A percentile compares a stretch with the other conserved stretches of the same genome.
Evolutionary conservation across 2,888 invertebrate genomes (phyloP).

Genomic region (Pseudeuparius sepicola): DNA sequence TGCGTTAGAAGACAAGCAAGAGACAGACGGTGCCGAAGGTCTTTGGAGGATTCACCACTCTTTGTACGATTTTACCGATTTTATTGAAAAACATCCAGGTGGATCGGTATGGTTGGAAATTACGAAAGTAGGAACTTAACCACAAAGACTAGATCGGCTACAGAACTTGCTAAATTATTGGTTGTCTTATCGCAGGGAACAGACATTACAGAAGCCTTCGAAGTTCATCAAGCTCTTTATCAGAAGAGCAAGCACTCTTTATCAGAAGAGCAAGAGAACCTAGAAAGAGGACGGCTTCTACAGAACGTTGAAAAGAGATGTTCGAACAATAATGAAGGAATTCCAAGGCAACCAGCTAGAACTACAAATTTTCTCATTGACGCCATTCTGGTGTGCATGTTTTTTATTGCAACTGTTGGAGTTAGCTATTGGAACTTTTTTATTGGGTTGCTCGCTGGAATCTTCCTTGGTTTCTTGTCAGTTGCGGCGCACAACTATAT

Average conservation of each 20-base stretch:
- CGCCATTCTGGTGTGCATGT: slow-evolving; percentile 32
- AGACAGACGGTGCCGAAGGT: slow-evolving; percentile 64
- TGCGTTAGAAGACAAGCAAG: slow-evolving; percentile 50
- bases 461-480: slow-evolving; percentile 48
- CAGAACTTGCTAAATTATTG: too few relatives aligned
- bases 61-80: slow-evolving; percentile 77
- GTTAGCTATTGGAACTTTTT: slow-evolving; percentile 34
- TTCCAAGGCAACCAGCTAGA: slow-evolving; percentile 38
- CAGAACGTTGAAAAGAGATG: slow-evolving; percentile 53
- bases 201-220: slow-evolving; percentile 73
- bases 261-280: slow-evolving; percentile 54
- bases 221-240: slow-evolving; percentile 56
- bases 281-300: slow-evolving; percentile 68
- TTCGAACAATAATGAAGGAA: slow-evolving; percentile 30
- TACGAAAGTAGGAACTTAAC: slow-evolving; percentile 61
- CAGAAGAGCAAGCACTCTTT: slow-evolving; percentile 57
- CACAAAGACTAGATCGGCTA: too few relatives aligned
- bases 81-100: slow-evolving; percentile 75
- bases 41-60: slow-evolving; percentile 67
- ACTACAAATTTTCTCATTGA: slow-evolving; percentile 39
- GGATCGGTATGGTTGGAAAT: slow-evolving; percentile 65
- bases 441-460: slow-evolving; percentile 44
- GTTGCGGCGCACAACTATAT: slow-evolving; percentile 67
- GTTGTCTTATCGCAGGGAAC: slow-evolving; percentile 57
- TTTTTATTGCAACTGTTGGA: slow-evolving; percentile 29